Conservation (phyloP, 2,888 invertebrate genomes). For the Volucella bombylans region DNA sequence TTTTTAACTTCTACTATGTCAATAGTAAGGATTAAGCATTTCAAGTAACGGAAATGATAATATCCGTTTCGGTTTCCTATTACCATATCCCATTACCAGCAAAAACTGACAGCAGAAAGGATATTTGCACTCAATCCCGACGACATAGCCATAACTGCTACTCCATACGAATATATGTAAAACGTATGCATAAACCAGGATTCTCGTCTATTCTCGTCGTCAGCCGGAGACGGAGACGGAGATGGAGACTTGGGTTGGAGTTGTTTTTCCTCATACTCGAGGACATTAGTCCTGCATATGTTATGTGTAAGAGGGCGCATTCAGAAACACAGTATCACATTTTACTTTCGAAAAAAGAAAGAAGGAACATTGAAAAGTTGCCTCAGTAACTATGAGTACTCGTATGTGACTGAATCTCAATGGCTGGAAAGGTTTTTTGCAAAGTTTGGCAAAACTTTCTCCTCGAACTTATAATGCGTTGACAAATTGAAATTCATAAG, state of each 20-base stretch:
- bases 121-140: slow-evolving; percentile 71
- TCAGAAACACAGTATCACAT: slow-evolving; percentile 49
- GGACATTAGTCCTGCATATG: slow-evolving; percentile 38
- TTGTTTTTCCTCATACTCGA: slow-evolving; percentile 37
- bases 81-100: slow-evolving; percentile 73
- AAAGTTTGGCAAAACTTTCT: slow-evolving; percentile 45
- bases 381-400: background rate
- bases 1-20: slow-evolving; percentile 69
- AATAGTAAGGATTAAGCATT: slow-evolving; percentile 74
- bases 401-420: background rate
- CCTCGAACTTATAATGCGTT: slow-evolving; percentile 54
- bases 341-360: slow-evolving; percentile 26
- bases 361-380: slow-evolving; percentile 11
- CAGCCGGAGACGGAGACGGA: background rate
- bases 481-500: slow-evolving; percentile 59
- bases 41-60: slow-evolving; percentile 73
- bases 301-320: slow-evolving; percentile 43
- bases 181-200: slow-evolving; percentile 62
- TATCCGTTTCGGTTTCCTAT: slow-evolving; percentile 73
- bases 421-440: background rate
- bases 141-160: slow-evolving; percentile 51
- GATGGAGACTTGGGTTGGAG: background rate
- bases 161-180: slow-evolving; percentile 54
- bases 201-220: slow-evolving; percentile 14
- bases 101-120: slow-evolving; percentile 71